Conservation (phyloP, 2,113 vertebrate genomes). For the Platichthys stellatus region DNA sequence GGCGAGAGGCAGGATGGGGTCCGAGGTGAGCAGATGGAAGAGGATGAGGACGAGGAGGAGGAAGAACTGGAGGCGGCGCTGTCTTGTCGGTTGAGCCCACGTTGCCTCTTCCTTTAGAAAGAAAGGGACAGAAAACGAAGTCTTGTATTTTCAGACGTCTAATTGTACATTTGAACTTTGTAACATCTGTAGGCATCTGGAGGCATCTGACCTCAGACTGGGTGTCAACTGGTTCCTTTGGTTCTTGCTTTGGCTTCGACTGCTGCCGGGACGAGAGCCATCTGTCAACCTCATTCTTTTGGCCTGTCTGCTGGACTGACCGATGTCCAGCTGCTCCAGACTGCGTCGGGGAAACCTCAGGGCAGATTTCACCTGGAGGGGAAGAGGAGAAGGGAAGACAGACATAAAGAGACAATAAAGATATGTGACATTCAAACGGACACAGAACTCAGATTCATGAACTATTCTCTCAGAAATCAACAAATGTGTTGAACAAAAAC, state of each 20-base stretch:
- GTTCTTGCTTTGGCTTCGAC: slow-evolving; percentile 53
- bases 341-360: slow-evolving; percentile 82
- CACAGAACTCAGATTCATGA: no score
- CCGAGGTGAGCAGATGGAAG: slow-evolving; percentile 74
- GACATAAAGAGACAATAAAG: neutral
- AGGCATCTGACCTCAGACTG: slow-evolving; percentile 49
- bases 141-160: neutral
- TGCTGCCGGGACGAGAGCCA: slow-evolving; percentile 59
- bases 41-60: slow-evolving; percentile 76
- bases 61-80: slow-evolving; percentile 75
- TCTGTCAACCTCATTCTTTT: slow-evolving; percentile 44
- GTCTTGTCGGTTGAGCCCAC: slow-evolving; percentile 56
- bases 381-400: neutral
- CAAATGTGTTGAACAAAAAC: no score
- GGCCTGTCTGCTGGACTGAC: slow-evolving; percentile 47
- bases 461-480: neutral
- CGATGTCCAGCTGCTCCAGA: slow-evolving; percentile 64
- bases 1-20: slow-evolving; percentile 58
- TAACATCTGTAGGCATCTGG: neutral
- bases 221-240: slow-evolving; percentile 58
- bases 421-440: no score
- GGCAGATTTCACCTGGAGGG: slow-evolving; percentile 88
- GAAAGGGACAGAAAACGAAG: neutral
- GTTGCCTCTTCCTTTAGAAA: slow-evolving; percentile 52
- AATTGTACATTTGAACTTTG: neutral